Percentiles rank a stretch among this genome's conserved stretches.
phyloP scores from a whole-genome alignment of 2,113 vertebrate genomes.

The Nycticorax nycticorax region DNA sequence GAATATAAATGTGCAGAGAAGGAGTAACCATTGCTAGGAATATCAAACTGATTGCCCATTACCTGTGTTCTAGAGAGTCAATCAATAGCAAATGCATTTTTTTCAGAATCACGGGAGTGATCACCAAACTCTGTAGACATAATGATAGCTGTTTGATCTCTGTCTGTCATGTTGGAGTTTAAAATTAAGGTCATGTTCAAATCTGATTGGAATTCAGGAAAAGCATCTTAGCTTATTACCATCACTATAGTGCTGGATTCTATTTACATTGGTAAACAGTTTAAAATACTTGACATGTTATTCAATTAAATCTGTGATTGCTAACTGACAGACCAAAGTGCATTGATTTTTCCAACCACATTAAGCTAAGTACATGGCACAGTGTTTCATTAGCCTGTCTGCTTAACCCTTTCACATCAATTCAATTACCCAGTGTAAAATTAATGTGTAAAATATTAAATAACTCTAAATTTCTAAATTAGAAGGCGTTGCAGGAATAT shows the following conservation, averaged over 20 bases:
- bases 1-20: not conserved
- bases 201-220: conserved; percentile 41
- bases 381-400: conserved; percentile 50
- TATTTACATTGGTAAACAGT: conserved; percentile 55
- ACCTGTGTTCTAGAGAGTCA: not conserved
- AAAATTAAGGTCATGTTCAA: conserved; percentile 41
- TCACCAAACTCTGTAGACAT: not conserved
- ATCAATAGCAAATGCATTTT: not conserved
- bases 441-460: conserved; percentile 41
- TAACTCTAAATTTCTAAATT: conserved; percentile 33
- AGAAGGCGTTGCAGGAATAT: not conserved
- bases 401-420: conserved; percentile 57
- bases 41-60: not conserved
- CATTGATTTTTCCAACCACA: conserved; percentile 60
- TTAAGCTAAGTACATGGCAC: conserved; percentile 40
- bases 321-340: conserved; percentile 54
- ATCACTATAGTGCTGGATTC: conserved; percentile 27
- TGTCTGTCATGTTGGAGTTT: not conserved
- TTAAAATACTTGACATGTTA: conserved; percentile 63
- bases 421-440: conserved; percentile 37
- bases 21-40: not conserved
- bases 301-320: conserved; percentile 63
- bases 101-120: not conserved
- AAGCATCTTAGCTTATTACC: conserved; percentile 34
- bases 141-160: not conserved